Percentiles rank a stretch among this genome's conserved stretches.
phyloP scores from a whole-genome alignment of 2,797 vertebrate species.

The Gymnothorax reevesii region DNA sequence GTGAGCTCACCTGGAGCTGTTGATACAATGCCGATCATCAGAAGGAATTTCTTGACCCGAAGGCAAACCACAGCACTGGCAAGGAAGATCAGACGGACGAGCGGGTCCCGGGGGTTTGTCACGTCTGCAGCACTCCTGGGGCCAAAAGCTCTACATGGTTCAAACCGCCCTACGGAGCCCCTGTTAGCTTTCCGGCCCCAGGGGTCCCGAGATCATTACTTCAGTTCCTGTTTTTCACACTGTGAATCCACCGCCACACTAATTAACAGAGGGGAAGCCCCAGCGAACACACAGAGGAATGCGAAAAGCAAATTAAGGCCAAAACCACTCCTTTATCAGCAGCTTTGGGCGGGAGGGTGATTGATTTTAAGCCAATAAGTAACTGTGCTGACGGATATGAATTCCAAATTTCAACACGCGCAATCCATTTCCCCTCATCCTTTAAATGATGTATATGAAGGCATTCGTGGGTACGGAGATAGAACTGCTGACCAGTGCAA shows the following conservation, averaged over 20 bases:
- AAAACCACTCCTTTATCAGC: conserved; percentile 3
- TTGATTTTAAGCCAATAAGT: conserved; percentile 7
- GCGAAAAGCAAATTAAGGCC: conserved; percentile 2
- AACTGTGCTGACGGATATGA: not conserved
- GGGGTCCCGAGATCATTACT: conserved; percentile 30
- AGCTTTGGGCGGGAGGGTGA: not conserved
- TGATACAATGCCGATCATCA: conserved; percentile 54
- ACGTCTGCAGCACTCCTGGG: not conserved
- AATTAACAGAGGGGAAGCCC: conserved; percentile 31
- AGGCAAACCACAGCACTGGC: conserved; percentile 41
- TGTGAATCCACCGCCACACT: conserved; percentile 49
- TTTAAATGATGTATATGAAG: not conserved
- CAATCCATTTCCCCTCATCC: not conserved
- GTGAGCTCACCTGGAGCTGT: conserved; percentile 45
- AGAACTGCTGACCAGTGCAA: conserved; percentile 9
- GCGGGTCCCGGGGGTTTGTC: not conserved
- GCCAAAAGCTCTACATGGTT: conserved; percentile 52
- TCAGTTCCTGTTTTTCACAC: conserved; percentile 42
- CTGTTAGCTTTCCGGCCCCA: conserved; percentile 62
- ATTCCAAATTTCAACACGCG: not conserved
- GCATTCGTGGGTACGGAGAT: not conserved
- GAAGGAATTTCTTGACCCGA: conserved; percentile 45
- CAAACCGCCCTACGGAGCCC: conserved; percentile 56
- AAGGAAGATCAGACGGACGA: conserved; percentile 41
- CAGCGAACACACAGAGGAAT: conserved; percentile 18